A percentile compares a stretch with the other conserved stretches of the same genome.
phyloP scores from a whole-genome alignment of 2,888 invertebrate genomes.

The Slavum lentiscoides region DNA sequence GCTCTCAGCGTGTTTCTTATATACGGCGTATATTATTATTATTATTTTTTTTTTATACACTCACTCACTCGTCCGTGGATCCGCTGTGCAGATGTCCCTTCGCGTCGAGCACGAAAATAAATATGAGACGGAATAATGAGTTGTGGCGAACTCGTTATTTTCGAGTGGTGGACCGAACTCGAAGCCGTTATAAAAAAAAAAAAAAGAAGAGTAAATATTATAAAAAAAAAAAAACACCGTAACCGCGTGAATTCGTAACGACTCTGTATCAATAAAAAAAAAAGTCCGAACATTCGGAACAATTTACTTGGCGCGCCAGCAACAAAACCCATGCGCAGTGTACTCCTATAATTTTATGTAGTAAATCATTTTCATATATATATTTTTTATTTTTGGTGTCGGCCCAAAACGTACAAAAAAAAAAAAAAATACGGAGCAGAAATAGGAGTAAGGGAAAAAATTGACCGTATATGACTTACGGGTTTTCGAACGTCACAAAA shows the following conservation, averaged over 20 bases:
- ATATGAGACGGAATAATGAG: background rate
- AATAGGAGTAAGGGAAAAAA: background rate
- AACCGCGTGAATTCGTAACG: background rate
- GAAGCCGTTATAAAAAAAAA: background rate
- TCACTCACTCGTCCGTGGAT: too few relatives aligned
- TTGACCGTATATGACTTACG: background rate
- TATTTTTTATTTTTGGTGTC: background rate
- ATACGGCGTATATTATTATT: too few relatives aligned
- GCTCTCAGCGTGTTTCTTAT: too few relatives aligned
- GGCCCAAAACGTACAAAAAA: background rate
- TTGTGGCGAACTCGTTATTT: conserved; percentile 12
- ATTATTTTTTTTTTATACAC: too few relatives aligned
- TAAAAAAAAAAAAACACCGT: too few relatives aligned
- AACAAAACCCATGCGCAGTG: background rate
- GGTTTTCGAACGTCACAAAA: background rate
- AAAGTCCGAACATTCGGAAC: background rate
- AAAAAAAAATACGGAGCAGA: background rate
- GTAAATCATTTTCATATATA: too few relatives aligned
- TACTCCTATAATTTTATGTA: too few relatives aligned
- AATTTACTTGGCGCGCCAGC: background rate
- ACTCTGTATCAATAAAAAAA: background rate
- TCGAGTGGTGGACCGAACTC: background rate
- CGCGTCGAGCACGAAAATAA: conserved; percentile 21
- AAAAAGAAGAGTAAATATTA: background rate
- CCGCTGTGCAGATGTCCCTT: background rate